Conservation (phyloP, 2,888 invertebrate genomes). For the Tolmerus cingulatus region DNA sequence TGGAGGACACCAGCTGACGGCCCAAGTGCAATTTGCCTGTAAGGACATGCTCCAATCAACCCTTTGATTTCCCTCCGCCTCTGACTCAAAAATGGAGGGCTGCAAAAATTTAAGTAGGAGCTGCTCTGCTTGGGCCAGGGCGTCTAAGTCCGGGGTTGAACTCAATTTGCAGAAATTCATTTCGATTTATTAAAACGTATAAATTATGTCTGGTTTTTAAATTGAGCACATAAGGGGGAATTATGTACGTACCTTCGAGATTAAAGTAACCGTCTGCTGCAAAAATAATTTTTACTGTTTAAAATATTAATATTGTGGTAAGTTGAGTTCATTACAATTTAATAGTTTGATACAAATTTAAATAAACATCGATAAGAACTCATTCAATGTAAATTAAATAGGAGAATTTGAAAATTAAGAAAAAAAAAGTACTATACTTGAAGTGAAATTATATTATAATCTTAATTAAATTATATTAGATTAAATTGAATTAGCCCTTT, state of each 20-base stretch:
- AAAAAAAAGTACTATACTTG: no score
- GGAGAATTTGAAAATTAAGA: no score
- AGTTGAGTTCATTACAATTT: no score
- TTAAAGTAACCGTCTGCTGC: background rate
- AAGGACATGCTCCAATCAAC: conserved; percentile 28
- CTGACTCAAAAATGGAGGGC: background rate
- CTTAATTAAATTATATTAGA: no score
- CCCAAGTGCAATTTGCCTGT: conserved; percentile 22
- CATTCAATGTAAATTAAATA: no score
- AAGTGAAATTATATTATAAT: no score
- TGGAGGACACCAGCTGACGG: conserved; percentile 22
- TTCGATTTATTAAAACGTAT: background rate
- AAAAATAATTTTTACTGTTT: background rate
- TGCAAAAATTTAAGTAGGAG: background rate
- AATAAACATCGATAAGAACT: no score
- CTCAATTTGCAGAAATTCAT: background rate
- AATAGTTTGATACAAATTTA: no score
- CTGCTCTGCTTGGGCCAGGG: background rate
- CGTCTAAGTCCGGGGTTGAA: background rate
- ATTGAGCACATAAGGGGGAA: background rate
- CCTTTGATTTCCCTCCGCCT: conserved; percentile 17
- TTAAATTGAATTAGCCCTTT: no score
- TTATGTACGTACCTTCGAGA: background rate
- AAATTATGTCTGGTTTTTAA: background rate
- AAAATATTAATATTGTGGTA: no score